phyloP scores from a whole-genome alignment of 64 coral and sea anemone species.

The Montipora capricornis region DNA sequence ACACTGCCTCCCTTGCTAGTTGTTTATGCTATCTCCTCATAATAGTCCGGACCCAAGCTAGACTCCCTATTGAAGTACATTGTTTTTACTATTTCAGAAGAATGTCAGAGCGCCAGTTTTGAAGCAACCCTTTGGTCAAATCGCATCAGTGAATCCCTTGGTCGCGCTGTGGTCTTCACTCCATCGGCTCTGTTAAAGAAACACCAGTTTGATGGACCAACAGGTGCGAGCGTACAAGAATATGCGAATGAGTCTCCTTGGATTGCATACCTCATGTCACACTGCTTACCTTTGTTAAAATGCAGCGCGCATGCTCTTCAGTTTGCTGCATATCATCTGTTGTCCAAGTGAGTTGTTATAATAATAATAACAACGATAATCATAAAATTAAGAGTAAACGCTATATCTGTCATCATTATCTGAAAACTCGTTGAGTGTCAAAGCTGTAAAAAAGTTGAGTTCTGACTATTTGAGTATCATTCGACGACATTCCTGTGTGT shows the following conservation, averaged over 20 bases:
- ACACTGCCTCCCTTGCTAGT: background rate
- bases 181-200: conserved; percentile 63
- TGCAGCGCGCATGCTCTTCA: conserved; percentile 68
- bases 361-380: no score
- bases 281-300: conserved; percentile 71
- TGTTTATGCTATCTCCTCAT: background rate
- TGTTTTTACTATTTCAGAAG: conserved; percentile 28
- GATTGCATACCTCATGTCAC: conserved; percentile 36
- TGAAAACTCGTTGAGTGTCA: no score
- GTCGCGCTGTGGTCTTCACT: conserved; percentile 57
- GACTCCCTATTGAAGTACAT: background rate
- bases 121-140: conserved; percentile 41
- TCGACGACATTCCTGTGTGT: no score
- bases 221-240: background rate
- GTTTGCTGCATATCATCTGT: conserved; percentile 70
- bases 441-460: no score
- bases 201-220: conserved; percentile 14
- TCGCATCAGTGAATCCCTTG: conserved; percentile 70
- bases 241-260: conserved; percentile 34
- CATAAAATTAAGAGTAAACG: no score
- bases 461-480: no score
- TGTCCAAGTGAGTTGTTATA: conserved; percentile 53
- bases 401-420: no score
- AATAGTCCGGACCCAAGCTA: background rate
- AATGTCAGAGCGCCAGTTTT: conserved; percentile 14